A percentile compares a stretch with the other conserved stretches of the same genome.
These are phyloP conservation scores for Pedicia rivosa DNA, from an alignment of 2,888 invertebrate species.

Conservation along the genomic window DNA sequence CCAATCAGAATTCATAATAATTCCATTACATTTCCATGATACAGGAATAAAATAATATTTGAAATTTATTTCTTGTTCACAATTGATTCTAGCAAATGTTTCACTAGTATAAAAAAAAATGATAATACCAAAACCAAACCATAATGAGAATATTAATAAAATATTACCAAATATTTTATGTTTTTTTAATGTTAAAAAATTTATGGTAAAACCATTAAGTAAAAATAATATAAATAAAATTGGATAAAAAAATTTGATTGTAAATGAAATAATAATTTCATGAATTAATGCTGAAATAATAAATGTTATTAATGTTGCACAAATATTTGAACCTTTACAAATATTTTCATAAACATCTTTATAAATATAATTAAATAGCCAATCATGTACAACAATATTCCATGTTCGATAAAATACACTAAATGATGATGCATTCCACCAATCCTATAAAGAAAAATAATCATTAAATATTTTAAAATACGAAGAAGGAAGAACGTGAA, in stretches of 20 bases:
- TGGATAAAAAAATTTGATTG: constrained; percentile 75
- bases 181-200: constrained; percentile 33
- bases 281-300: constrained; percentile 66
- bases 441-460: no score
- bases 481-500: no score
- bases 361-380: constrained; percentile 75
- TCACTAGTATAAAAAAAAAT: constrained; percentile 61
- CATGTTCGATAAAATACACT: constrained; percentile 67
- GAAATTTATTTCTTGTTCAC: constrained; percentile 19
- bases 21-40: not conserved
- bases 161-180: constrained; percentile 43
- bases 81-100: constrained; percentile 64
- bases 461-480: no score
- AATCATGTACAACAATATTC: constrained; percentile 82
- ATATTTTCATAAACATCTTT: constrained; percentile 40
- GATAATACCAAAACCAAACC: constrained; percentile 47
- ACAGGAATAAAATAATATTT: not conserved
- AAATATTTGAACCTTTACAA: constrained; percentile 22
- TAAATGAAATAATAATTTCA: constrained; percentile 59
- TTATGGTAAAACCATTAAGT: constrained; percentile 41
- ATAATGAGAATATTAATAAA: constrained; percentile 60
- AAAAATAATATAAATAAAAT: constrained; percentile 60
- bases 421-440: constrained; percentile 75
- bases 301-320: constrained; percentile 45
- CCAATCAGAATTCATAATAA: not conserved